Percentiles rank a stretch among this genome's conserved stretches.
Evolutionary conservation across 1,140 invertebrate genomes (phyloP).

Genomic region (Atta cephalotes): DNA sequence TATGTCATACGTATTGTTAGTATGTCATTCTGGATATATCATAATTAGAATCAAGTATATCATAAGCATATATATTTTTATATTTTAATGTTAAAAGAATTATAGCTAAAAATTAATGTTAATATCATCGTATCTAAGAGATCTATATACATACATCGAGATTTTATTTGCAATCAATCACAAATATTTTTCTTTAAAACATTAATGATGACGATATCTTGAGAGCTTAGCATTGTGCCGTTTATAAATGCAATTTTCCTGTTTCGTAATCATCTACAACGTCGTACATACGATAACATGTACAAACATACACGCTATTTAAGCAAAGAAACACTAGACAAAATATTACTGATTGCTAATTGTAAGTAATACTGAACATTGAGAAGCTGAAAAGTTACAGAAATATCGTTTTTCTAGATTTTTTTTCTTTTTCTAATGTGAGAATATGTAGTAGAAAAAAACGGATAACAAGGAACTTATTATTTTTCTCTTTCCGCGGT

Average conservation of each 20-base stretch:
- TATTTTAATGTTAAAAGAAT: not conserved
- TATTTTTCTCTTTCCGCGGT: not conserved
- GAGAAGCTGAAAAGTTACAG: not conserved
- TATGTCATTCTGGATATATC: too few species aligned
- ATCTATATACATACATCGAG: not conserved
- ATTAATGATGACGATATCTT: constrained; percentile 15
- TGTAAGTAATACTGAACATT: not conserved
- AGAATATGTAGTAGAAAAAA: not conserved
- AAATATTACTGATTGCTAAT: not conserved
- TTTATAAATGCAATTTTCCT: constrained; percentile 40
- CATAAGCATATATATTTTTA: not conserved
- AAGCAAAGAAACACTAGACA: not conserved
- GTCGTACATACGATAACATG: not conserved
- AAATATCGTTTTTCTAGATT: constrained; percentile 17
- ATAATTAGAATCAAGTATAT: too few species aligned
- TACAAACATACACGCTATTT: not conserved
- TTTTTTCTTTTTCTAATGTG: not conserved
- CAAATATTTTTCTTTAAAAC: constrained; percentile 15
- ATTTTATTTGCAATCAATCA: not conserved
- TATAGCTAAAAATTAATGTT: constrained; percentile 15
- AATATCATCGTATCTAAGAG: not conserved
- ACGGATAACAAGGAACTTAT: not conserved
- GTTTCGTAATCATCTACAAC: constrained; percentile 26
- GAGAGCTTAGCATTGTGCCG: not conserved
- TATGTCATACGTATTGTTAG: too few species aligned